Evolutionary conservation across 2,113 vertebrate genomes (phyloP), one percentile per base, ranked within the genome.

Genomic region (Chrysochloris asiatica): DNA sequence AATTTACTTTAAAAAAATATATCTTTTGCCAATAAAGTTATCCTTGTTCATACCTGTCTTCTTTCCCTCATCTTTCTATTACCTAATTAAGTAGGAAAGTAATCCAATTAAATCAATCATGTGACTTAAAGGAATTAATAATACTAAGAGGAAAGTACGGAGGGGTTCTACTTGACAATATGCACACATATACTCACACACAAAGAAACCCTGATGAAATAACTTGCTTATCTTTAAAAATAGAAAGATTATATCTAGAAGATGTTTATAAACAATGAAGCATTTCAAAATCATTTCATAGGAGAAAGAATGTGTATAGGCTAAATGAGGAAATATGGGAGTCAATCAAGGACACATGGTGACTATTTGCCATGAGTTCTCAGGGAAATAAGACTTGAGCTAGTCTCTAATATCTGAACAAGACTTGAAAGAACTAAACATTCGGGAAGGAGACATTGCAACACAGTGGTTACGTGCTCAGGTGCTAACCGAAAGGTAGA

Each of bases 271-370:
- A 43, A 89, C 36, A 22, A 10, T 54, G 6, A 94, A 79, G 28
- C 7, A 89, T 76, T 87, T 65, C 89, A 11, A 89, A 92, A 84
- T 67, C 12, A 72, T 61, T 85, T 92, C 67, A n/a, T 17, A 43
- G 8, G 11, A 41, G 4, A 93, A 73, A 89, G 17, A 86, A 33
- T 43, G 13, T 6, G n/a, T 56, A 89, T 83, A 47, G 28, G 48
- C 17, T 86, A 69, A 83, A 86, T 79, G 45, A 89, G 82, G 50
- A 75, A 47, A 1, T 10, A 24, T 56, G 38, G 14, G 69, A 4
- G 38, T 76, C 28, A 63, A 72, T 12, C 76, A 81, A 89, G 33
- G 79, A 78, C 6, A n/a, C 12, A 61, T 52, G 54, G 14, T 48
- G 21, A 11, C 26, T 43, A 17, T 30, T 36, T 61, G 3, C 26